phyloP scores from a whole-genome alignment of 1,140 invertebrate genomes.

The Holotrichia oblita region DNA sequence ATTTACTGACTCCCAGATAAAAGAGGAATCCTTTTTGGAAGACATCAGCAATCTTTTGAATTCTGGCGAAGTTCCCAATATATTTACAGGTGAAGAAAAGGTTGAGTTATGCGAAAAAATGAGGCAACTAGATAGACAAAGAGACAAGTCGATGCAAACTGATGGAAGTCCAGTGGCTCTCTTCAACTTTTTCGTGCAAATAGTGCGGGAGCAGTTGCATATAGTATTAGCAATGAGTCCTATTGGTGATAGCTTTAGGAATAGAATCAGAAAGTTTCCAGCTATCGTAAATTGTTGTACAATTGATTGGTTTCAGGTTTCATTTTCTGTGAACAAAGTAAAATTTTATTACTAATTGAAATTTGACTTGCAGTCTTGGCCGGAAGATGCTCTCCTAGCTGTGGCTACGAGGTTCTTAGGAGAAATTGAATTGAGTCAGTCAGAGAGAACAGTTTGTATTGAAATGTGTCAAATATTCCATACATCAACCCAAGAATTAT shows the following conservation, averaged over 20 bases:
- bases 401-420: constrained; percentile 90
- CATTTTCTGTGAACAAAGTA: background rate
- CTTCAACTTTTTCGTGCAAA: constrained; percentile 93
- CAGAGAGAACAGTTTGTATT: constrained; percentile 77
- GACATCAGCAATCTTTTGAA: constrained; percentile 95
- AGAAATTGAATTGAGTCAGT: constrained; percentile 81
- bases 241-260: constrained; percentile 86
- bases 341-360: background rate
- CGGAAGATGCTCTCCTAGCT: constrained; percentile 89
- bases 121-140: constrained; percentile 87
- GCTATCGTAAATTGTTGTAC: constrained; percentile 96
- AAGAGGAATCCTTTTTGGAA: constrained; percentile 93
- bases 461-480: constrained; percentile 94
- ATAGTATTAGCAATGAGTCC: constrained; percentile 93
- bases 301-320: constrained; percentile 96
- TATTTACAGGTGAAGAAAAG: constrained; percentile 90
- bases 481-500: constrained; percentile 81
- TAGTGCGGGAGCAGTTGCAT: constrained; percentile 92
- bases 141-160: constrained; percentile 90
- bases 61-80: constrained; percentile 93
- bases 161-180: constrained; percentile 90
- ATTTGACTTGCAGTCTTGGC: constrained; percentile 77
- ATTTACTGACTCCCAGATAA: constrained; percentile 66
- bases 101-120: constrained; percentile 95
- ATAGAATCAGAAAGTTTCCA: constrained; percentile 91